Percentiles rank a stretch among this genome's conserved stretches.
Evolutionary conservation across 1,140 invertebrate species (phyloP).

Genomic region (Maniola jurtina): DNA sequence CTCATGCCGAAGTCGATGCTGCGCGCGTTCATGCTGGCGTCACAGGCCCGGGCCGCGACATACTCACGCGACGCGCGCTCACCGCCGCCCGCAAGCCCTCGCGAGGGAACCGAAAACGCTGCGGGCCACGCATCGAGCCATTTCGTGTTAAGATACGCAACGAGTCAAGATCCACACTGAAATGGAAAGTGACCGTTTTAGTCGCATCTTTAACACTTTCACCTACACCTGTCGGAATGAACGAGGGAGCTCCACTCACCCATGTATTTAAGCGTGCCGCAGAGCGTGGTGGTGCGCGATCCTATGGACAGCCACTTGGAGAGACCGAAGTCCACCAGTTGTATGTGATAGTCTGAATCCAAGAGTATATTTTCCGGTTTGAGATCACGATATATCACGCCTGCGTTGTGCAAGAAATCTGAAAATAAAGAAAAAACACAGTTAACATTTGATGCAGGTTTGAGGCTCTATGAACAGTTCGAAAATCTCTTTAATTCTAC

Average conservation of each 20-base stretch:
- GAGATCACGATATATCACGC: conserved; percentile 93
- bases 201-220: conserved; percentile 34
- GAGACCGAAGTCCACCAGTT: conserved; percentile 95
- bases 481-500: conserved; percentile 23
- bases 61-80: conserved; percentile 46
- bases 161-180: conserved; percentile 67
- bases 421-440: conserved; percentile 46
- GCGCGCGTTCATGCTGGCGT: conserved; percentile 89
- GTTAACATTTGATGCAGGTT: too few species aligned
- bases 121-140: conserved; percentile 46
- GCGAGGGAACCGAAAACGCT: conserved; percentile 24
- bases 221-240: conserved; percentile 11
- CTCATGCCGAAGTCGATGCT: conserved; percentile 93
- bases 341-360: conserved; percentile 87
- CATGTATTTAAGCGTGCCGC: conserved; percentile 95
- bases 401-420: conserved; percentile 96
- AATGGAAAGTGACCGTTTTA: conserved; percentile 70
- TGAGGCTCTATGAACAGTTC: too few species aligned
- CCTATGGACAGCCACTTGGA: conserved; percentile 92
- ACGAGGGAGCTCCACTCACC: conserved; percentile 79
- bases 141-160: conserved; percentile 55
- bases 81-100: conserved; percentile 33
- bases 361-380: conserved; percentile 96
- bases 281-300: conserved; percentile 89
- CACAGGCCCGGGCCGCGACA: conserved; percentile 55